These are phyloP conservation scores for Hippocampus abdominalis DNA, from an alignment of 2,113 vertebrate species.

Conservation along the genomic window DNA sequence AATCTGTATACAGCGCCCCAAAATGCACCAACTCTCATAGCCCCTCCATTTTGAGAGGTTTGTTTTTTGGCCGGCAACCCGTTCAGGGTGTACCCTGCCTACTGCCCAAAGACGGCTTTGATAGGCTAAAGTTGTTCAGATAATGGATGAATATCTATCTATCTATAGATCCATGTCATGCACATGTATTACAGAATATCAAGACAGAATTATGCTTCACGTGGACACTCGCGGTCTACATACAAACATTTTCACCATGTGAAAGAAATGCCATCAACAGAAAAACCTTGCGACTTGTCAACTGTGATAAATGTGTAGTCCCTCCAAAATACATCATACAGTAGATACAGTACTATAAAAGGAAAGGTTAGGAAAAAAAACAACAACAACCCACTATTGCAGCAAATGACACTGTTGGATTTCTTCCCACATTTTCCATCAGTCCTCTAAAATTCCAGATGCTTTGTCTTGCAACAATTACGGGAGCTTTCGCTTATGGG, in stretches of 20 bases:
- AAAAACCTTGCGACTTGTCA: slow-evolving; percentile 47
- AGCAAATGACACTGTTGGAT: slow-evolving; percentile 44
- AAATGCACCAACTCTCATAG: too few species aligned
- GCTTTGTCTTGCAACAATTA: slow-evolving; percentile 57
- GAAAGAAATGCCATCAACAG: slow-evolving; percentile 38
- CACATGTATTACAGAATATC: slow-evolving; percentile 8
- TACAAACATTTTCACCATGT: slow-evolving; percentile 28
- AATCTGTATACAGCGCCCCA: too few species aligned
- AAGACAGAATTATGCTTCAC: background rate
- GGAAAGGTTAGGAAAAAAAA: slow-evolving; percentile 38
- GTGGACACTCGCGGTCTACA: slow-evolving; percentile 25
- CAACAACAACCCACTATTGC: slow-evolving; percentile 19
- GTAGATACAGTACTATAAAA: slow-evolving; percentile 35
- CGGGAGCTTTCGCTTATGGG: slow-evolving; percentile 55
- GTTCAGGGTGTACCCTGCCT: too few species aligned
- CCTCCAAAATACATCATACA: slow-evolving; percentile 46
- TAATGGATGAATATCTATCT: too few species aligned
- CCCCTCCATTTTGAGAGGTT: too few species aligned
- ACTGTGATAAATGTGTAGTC: slow-evolving; percentile 57
- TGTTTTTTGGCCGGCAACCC: too few species aligned
- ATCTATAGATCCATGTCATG: background rate
- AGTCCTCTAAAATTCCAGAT: slow-evolving; percentile 45
- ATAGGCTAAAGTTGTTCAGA: too few species aligned
- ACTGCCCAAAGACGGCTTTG: too few species aligned
- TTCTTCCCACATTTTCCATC: slow-evolving; percentile 38